These are phyloP conservation scores for Bombus haemorrhoidalis DNA, from an alignment of 1,140 invertebrate genomes.

Conservation along the genomic window DNA sequence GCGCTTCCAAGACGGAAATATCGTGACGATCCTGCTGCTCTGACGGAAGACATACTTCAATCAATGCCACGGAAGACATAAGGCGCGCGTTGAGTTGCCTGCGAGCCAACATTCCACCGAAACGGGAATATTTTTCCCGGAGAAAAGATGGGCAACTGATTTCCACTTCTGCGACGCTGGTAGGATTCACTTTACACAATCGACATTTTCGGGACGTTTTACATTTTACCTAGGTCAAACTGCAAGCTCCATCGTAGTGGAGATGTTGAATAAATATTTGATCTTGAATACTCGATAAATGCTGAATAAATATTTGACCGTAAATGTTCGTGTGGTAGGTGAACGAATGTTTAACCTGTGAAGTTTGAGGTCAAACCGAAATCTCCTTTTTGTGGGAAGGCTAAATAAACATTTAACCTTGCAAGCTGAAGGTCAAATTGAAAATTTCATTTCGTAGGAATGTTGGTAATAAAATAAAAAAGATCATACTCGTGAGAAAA, in stretches of 20 bases:
- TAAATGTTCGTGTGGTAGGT: background rate
- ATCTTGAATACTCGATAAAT: background rate
- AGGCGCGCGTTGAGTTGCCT: conserved; percentile 44
- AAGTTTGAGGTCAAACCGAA: background rate
- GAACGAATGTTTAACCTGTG: background rate
- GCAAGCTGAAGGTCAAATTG: background rate
- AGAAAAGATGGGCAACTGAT: conserved; percentile 23
- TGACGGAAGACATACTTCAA: conserved; percentile 69
- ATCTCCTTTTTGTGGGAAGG: background rate
- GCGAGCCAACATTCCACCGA: conserved; percentile 4
- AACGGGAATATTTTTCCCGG: conserved; percentile 39
- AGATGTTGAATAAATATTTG: background rate
- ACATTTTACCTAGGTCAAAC: background rate
- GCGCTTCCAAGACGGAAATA: conserved; percentile 49
- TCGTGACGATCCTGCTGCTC: conserved; percentile 61
- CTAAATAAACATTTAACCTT: background rate
- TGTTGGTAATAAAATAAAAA: background rate
- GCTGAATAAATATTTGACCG: background rate
- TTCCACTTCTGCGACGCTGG: background rate
- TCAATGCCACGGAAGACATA: conserved; percentile 65
- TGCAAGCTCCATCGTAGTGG: background rate
- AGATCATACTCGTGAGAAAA: too few species aligned
- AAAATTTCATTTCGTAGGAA: background rate
- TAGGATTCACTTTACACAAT: background rate
- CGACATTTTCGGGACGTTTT: background rate